These are phyloP conservation scores for Anguilla rostrata DNA, from an alignment of 2,113 vertebrate genomes.

Conservation along the genomic window DNA sequence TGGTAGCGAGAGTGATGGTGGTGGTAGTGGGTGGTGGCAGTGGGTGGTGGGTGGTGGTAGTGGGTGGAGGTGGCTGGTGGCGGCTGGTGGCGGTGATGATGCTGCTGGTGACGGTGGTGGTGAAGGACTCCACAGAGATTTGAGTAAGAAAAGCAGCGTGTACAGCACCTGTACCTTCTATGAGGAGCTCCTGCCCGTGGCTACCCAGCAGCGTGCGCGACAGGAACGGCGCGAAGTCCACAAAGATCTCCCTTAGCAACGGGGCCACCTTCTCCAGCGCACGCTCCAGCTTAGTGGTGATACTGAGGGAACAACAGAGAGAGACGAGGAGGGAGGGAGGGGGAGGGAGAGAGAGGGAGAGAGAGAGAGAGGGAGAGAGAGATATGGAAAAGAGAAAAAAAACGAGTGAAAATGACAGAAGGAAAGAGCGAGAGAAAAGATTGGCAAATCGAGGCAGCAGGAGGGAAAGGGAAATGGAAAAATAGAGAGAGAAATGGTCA, in stretches of 20 bases:
- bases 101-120: neutral
- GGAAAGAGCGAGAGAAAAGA: conserved; percentile 11
- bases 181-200: conserved; percentile 95
- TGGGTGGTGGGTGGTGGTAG: neutral
- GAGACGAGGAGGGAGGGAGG: neutral
- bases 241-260: conserved; percentile 94
- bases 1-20: too few species aligned
- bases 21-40: neutral
- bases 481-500: neutral
- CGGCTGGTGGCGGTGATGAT: too few species aligned
- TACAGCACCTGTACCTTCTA: conserved; percentile 86
- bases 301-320: conserved; percentile 67
- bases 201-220: conserved; percentile 94
- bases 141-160: conserved; percentile 13
- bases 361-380: conserved; percentile 6
- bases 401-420: neutral
- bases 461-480: neutral
- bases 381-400: neutral
- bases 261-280: conserved; percentile 96
- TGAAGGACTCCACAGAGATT: conserved; percentile 20
- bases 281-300: conserved; percentile 94
- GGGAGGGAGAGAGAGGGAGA: conserved; percentile 1
- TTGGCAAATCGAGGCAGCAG: neutral
- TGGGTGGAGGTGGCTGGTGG: neutral
- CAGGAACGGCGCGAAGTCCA: conserved; percentile 97